These are phyloP conservation scores for Heterodera carotae DNA, from an alignment of 1,140 invertebrate genomes.

Conservation along the genomic window DNA sequence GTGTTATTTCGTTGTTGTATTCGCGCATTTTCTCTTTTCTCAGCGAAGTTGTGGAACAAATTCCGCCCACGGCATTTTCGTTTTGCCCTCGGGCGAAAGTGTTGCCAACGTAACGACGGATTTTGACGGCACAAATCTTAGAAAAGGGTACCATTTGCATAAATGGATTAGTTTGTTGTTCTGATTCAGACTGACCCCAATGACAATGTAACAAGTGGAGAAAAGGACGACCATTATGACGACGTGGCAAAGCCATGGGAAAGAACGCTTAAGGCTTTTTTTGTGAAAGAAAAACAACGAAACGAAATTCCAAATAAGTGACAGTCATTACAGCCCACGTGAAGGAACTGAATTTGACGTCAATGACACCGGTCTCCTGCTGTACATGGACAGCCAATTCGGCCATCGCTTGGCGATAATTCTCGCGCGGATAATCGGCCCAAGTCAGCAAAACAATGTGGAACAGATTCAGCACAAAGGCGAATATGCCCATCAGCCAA, in stretches of 20 bases:
- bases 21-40: slow-evolving; percentile 23
- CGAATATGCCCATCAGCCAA: slow-evolving; percentile 20
- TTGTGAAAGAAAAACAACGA: not conserved
- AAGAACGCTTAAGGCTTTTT: slow-evolving; percentile 23
- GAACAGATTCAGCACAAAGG: slow-evolving; percentile 24
- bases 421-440: slow-evolving; percentile 19
- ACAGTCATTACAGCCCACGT: slow-evolving; percentile 18
- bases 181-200: not conserved
- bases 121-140: slow-evolving; percentile 27
- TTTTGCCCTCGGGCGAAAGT: slow-evolving; percentile 1
- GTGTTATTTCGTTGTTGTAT: slow-evolving; percentile 28
- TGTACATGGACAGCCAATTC: slow-evolving; percentile 6
- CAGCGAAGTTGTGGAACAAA: not conserved
- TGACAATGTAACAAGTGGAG: slow-evolving; percentile 21
- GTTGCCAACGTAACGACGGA: slow-evolving; percentile 16
- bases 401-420: slow-evolving; percentile 18
- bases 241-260: slow-evolving; percentile 23
- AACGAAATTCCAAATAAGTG: not conserved
- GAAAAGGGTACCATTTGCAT: too few species aligned
- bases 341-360: slow-evolving; percentile 20
- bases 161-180: not conserved
- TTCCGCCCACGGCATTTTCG: not conserved
- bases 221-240: slow-evolving; percentile 26
- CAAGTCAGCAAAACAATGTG: slow-evolving; percentile 26
- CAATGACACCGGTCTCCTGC: slow-evolving; percentile 23